A percentile compares a stretch with the other conserved stretches of the same genome.
Evolutionary conservation across 2,113 vertebrate genomes (phyloP).

Genomic region (Pavo muticus): DNA sequence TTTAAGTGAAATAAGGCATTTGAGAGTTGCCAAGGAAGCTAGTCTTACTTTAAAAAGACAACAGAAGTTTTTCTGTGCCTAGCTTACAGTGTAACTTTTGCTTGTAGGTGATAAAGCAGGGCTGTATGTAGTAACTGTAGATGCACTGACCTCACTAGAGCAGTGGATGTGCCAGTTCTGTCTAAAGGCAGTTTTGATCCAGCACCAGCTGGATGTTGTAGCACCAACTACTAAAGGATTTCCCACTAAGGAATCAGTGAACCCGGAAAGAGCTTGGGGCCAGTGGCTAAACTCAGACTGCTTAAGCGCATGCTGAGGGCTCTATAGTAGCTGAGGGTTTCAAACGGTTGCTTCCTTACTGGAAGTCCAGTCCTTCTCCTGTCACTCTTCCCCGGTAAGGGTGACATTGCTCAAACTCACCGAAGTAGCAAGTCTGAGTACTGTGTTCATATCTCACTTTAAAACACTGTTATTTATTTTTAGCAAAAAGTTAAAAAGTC

Average conservation of each 20-base stretch:
- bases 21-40: neutral
- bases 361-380: neutral
- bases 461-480: neutral
- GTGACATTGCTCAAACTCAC: neutral
- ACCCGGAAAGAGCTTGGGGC: neutral
- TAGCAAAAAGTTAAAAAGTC: neutral
- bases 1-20: neutral
- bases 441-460: neutral
- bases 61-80: neutral
- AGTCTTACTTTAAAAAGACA: neutral
- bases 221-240: neutral
- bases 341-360: neutral
- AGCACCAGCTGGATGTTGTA: neutral
- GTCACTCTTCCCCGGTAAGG: neutral
- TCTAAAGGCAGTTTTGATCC: neutral
- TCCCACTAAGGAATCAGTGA: neutral
- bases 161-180: neutral
- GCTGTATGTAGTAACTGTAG: neutral
- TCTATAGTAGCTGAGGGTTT: neutral
- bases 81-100: neutral
- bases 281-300: neutral
- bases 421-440: rapidly evolving
- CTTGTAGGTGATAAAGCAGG: neutral
- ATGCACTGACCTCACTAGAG: neutral
- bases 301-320: neutral